Conservation (phyloP, 1,140 invertebrate species). For the Neoseiulus cucumeris region DNA sequence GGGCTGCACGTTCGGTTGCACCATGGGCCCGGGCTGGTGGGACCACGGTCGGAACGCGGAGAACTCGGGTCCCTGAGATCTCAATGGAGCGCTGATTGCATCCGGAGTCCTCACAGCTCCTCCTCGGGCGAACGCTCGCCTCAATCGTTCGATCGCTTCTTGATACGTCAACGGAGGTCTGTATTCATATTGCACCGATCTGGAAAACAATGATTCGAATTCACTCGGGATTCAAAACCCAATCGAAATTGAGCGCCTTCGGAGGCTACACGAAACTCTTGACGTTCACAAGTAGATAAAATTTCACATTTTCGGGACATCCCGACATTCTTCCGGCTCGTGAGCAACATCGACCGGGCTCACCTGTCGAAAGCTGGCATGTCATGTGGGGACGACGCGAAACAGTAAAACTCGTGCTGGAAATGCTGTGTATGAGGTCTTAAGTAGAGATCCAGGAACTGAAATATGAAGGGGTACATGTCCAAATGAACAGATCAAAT, state of each 20-base stretch:
- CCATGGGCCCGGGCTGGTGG: not conserved
- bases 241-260: not conserved
- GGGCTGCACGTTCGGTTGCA: not conserved
- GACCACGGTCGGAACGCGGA: not conserved
- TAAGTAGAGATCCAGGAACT: conserved; percentile 1
- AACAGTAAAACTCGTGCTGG: conserved; percentile 3
- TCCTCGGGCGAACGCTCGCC: not conserved
- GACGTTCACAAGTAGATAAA: not conserved
- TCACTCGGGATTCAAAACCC: not conserved
- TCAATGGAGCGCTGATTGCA: not conserved
- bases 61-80: not conserved
- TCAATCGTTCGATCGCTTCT: not conserved
- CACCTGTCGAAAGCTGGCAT: not conserved
- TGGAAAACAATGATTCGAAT: not conserved
- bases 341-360: not conserved
- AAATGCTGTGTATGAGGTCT: not conserved
- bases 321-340: too few species aligned
- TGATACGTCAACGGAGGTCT: not conserved
- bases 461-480: not conserved
- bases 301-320: too few species aligned
- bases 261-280: not conserved
- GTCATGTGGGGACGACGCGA: not conserved
- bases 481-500: too few species aligned
- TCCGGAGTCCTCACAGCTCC: not conserved
- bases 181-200: not conserved